Evolutionary conservation across 1,140 invertebrate species (phyloP), one percentile per base, ranked within the genome.

Genomic region (Helicoverpa zea): DNA sequence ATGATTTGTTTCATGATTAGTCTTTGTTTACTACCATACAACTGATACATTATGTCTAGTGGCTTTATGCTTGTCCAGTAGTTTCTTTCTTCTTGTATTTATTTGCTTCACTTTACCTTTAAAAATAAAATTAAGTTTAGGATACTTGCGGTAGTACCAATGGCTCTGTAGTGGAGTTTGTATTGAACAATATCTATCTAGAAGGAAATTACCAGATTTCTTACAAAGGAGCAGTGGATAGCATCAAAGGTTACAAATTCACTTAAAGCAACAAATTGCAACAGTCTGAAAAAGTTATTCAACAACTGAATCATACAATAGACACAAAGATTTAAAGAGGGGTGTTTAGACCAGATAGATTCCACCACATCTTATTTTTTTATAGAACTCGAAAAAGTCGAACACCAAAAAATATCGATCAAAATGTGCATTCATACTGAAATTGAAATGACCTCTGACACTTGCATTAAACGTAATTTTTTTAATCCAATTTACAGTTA

Each of bases 401-500:
- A n/a, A n/a, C 5, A n/a, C n/a, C 16, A 49, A 75, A 75, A 75
- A 47, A 61, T 49, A 23, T 47, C 56, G 11, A 61, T 61, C 35
- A 75, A 61, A 49, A 61, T 47, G 35, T 23, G 54, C n/a, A 75
- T 66, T 66, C 5, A 77, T 61, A 64, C 18, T 52, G 56, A 54
- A 77, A 77, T 77, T 66, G 16, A 77, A 77, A 66, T 64, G 61
- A 77, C 75, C 59, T 64, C 64, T 77, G 59, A 63, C 75, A 63
- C 23, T 14, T 63, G 49, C 47, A 64, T 59, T 35, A 9, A 59
- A 49, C 11, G 56, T 58, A 74, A 47, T 43, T 74, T 75, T 61
- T 75, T 18, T 16, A 16, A 75, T 75, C 56, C n/a, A 73, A 58
- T 73, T 73, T 73, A 13, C 70, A 73, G 52, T 35, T 18, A n/a